Base-by-base conservation (phyloP, 2,888 invertebrate species). In the Pollenia angustigena region DNA sequence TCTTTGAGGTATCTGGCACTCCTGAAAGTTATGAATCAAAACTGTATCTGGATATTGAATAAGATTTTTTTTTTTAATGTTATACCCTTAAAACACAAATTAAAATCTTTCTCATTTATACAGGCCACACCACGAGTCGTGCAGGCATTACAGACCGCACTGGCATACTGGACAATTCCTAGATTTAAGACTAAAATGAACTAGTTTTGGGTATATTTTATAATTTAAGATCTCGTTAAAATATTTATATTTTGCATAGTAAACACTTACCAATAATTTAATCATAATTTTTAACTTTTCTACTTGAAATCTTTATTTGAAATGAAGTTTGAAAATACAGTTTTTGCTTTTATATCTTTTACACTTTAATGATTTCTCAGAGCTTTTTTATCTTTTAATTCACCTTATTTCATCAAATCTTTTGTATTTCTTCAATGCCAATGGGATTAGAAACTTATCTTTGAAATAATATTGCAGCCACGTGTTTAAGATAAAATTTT, bases 71-170 rank as follows among this genome's bases (percentile, higher is more conserved):
- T 0, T 1, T 2, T 1, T 0, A 32, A 14, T 7, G 32, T 11
- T 2, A 48, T 88, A 92, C 92, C 89, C 88, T 90, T 87, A 32
- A 48, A 50, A 81, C 92, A 92, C 0, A 89, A 0, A 12, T 88
- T 85, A 48, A 89, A 91, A 2, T 88, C 56, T 1, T 32, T 89
- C 14, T 87, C 82, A 48, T 69, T 81, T 4, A 88, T 42, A 78
- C 92, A 92, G 54, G 90, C 87, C 10, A 90, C 85, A 0, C 90
- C 62, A 52, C 78, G 85, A 1, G 76, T 0, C n/a, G 87, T 88
- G 74, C 92, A 92, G 3, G 46, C 54, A 8, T 89, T 89, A 62
- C 92, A 92, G 14, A 52, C 74, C n/a, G 89, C 90, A 7, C 87
- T 88, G 10, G 9, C 64, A 3, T 9, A 44, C 48, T 40, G 68